A percentile compares a stretch with the other conserved stretches of the same genome.
Evolutionary conservation across 1,140 invertebrate species (phyloP).

Genomic region (Steinernema feltiae): DNA sequence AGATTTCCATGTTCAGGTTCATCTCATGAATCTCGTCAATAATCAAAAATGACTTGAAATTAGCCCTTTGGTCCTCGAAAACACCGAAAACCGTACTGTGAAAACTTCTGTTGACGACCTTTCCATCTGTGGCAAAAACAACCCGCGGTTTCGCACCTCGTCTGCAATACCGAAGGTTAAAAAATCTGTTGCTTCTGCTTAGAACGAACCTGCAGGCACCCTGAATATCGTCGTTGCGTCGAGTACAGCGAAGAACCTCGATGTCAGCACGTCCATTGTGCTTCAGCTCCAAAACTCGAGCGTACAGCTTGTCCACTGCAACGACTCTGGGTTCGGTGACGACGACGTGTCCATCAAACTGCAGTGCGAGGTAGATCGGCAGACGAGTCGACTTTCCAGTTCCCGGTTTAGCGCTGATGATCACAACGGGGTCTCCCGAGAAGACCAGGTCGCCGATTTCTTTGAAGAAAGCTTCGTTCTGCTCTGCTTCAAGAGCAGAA

Average conservation of each 20-base stretch:
- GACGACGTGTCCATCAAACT: neutral
- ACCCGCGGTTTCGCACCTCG: neutral
- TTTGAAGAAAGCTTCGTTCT: too few species aligned
- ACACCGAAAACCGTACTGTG: neutral
- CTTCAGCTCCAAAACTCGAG: neutral
- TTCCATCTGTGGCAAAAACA: neutral
- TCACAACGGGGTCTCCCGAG: neutral
- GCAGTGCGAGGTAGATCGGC: neutral
- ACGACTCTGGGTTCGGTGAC: neutral
- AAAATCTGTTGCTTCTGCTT: neutral
- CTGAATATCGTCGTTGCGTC: neutral
- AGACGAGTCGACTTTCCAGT: neutral
- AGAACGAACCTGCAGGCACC: neutral
- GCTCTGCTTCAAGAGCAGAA: too few species aligned
- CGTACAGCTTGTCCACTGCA: neutral
- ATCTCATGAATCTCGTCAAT: constrained; percentile 3
- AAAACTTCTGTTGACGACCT: neutral
- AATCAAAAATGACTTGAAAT: neutral
- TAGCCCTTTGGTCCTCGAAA: neutral
- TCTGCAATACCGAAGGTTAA: neutral
- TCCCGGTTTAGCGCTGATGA: neutral
- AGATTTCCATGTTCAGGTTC: constrained; percentile 5
- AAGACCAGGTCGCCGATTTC: neutral
- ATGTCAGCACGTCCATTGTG: neutral
- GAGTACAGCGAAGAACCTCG: neutral